Base-by-base conservation (phyloP, 1,140 invertebrate genomes). In the Papilio xuthus region DNA sequence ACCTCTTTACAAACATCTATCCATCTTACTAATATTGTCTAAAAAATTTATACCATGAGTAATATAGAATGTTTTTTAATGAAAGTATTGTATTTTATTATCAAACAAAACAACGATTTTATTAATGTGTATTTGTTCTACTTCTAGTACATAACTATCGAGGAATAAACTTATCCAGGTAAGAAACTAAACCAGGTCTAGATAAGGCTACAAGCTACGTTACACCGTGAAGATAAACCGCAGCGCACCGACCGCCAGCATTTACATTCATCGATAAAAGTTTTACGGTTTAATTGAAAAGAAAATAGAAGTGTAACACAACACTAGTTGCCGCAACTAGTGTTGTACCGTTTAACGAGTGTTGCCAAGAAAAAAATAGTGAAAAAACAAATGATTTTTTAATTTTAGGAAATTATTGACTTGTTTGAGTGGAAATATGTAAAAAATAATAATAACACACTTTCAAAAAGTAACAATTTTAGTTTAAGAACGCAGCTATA, bases 161-260 rank as follows among this genome's bases (percentile, higher is more conserved):
- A 50, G 13, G 47, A 37, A 67, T 15, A 32, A 32, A 3, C 32
- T 32, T n/a, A 70, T 41, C 15, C 13, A 63, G 70, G 20, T 42
- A 47, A 26, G 71, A 73, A 73, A 47, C 41, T 12, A 44, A 73
- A 73, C 42, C 41, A 73, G 71, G 71, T 73, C 71, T 47, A 73
- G 71, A 73, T 73, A 73, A 73, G 71, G 37, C 12, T 20, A 50
- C 42, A 73, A 73, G 42, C 71, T 73, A 69, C 70, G 20, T 44
- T 73, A 73, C n/a, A 73, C 37, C 71, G 71, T 73, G 71, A 73
- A 73, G 71, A 73, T 73, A 73, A 73, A 47, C 37, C 20, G 20
- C 71, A 28, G 42, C 20, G 32, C 15, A 47, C 71, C n/a, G 42
- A 41, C 70, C 37, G 47, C 70, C 70, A 44, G 37, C 70, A 72